Base-by-base conservation (phyloP, 30 jellyfish, hydroid and myxozoan genomes). In the Phacellophora camtschatica region DNA sequence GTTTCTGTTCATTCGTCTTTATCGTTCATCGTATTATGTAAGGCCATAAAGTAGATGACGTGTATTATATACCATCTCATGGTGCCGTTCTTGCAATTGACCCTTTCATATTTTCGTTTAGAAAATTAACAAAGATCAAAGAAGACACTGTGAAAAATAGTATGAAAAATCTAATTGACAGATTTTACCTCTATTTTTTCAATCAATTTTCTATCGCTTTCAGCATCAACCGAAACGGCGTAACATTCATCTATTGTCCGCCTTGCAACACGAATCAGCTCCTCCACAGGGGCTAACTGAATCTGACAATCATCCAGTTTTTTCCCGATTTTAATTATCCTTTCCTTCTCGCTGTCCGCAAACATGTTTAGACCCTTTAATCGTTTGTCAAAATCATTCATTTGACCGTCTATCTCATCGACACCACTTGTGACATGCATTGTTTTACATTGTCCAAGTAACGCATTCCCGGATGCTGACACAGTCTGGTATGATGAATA, bases 171-270 rank as follows among this genome's bases (percentile, higher is more conserved):
- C 19, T 7, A 3, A 37, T 15, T 16, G 9, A 0, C 18, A 50
- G 15, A 19, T 58, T 77, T 1, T 33, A 86, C 99, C 95, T 79
- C 67, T 7, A 93, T 89, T 16, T 66, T 79, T 31, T 42, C 73
- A 46, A 67, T 64, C 6, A 85, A 56, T 25, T 81, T 63, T 77
- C 77, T 77, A 18, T 94, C 97, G 45, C 87, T 79, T 1, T 73
- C 97, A 20, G 48, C 87, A 41, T 93, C 97, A 43, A 67, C 91
- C 5, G 95, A 96, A 66, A 93, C 74, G 73, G 62, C 18, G 15
- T 46, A 30, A 35, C 88, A 90, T 39, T 73, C 87, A 12, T 66
- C 66, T 0, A 80, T 39, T 13, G 90, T 58, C 54, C 77, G 65
- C 50, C 66, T 81, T 15, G 95, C 95, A 29, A 49, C 61, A 24